These are phyloP conservation scores for Jaculus jaculus DNA, from an alignment of 2,113 vertebrate genomes.

Conservation along the genomic window DNA sequence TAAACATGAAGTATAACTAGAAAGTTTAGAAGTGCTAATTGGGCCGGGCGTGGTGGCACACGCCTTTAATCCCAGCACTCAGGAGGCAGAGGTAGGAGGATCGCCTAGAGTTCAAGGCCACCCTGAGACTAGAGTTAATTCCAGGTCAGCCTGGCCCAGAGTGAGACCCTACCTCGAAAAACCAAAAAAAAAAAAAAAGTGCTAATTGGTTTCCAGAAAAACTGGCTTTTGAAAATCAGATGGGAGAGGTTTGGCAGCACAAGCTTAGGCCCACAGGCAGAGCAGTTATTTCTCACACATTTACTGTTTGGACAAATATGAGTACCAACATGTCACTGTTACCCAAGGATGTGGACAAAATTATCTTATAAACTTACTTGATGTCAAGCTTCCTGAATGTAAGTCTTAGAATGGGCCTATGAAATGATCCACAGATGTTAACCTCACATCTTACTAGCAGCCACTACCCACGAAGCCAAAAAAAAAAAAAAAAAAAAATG, in stretches of 20 bases:
- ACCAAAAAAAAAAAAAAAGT: no score
- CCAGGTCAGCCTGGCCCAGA: no score
- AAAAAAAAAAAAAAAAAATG: no score
- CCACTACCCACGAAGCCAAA: neutral
- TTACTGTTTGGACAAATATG: conserved; percentile 93
- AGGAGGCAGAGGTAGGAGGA: no score
- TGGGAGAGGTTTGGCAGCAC: neutral
- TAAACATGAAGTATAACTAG: neutral
- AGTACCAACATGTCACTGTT: conserved; percentile 94
- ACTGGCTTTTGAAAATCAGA: neutral
- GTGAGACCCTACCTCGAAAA: no score
- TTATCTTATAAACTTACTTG: conserved; percentile 93
- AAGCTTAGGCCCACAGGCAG: conserved; percentile 8
- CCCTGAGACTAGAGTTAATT: no score
- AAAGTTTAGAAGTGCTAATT: neutral
- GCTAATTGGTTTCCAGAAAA: neutral
- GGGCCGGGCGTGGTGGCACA: no score
- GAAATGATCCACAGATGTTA: conserved; percentile 95
- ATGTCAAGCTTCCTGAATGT: conserved; percentile 93
- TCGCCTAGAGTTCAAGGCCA: no score
- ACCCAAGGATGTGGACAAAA: conserved; percentile 93
- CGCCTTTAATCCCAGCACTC: no score
- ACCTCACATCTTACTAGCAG: conserved; percentile 41
- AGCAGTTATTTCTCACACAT: conserved; percentile 89
- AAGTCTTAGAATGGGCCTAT: conserved; percentile 94